Evolutionary conservation across 2,113 vertebrate genomes (phyloP).

Genomic region (Ptyas mucosa): DNA sequence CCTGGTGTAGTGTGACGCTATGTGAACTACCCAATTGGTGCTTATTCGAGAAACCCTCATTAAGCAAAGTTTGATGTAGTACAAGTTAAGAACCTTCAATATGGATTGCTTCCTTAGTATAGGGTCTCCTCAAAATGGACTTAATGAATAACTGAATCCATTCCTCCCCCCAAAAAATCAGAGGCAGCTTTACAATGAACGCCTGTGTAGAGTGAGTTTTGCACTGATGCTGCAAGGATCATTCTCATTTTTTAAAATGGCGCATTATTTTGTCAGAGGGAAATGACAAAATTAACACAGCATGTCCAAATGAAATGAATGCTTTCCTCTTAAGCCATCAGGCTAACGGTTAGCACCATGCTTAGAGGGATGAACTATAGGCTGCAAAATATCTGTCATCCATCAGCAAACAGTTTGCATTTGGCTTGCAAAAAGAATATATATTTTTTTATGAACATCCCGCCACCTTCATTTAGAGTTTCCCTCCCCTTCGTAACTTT

Average conservation of each 20-base stretch:
- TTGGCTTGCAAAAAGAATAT: constrained; percentile 41
- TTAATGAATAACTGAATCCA: neutral
- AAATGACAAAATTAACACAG: constrained; percentile 6
- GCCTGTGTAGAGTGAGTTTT: neutral
- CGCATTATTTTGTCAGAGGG: neutral
- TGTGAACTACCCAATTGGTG: neutral
- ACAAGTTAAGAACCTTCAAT: neutral
- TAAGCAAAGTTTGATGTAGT: neutral
- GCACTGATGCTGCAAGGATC: neutral
- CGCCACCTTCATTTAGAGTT: constrained; percentile 61
- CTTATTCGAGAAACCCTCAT: neutral
- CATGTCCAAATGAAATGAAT: neutral
- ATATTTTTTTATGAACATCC: constrained; percentile 36
- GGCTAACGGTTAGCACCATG: neutral
- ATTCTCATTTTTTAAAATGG: neutral
- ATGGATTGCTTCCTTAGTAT: neutral
- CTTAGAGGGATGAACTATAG: constrained; percentile 12
- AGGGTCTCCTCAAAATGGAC: neutral
- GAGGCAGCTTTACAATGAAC: neutral
- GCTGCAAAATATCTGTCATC: constrained; percentile 40
- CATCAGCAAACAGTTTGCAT: constrained; percentile 41
- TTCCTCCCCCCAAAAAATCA: neutral
- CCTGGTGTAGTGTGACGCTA: neutral
- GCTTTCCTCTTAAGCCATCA: neutral
- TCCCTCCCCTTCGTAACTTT: constrained; percentile 45